These are phyloP conservation scores for Hirtodrosophila confusa DNA, from an alignment of 2,888 invertebrate species.

Conservation along the genomic window DNA sequence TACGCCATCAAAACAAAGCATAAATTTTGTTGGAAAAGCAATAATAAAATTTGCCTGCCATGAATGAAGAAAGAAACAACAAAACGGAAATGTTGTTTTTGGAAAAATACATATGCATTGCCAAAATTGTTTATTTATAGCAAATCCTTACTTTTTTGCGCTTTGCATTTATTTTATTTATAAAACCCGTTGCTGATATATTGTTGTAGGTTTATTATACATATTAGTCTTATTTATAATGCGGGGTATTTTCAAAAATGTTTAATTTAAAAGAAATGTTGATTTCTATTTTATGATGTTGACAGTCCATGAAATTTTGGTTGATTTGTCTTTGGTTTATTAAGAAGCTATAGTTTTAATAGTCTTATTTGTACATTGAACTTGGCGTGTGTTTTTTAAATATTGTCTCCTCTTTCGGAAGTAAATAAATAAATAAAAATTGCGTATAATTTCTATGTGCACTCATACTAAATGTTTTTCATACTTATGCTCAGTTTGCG, in stretches of 20 bases:
- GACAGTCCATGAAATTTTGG: not conserved
- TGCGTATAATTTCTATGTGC: too few relatives aligned
- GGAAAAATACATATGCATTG: slow-evolving; percentile 23
- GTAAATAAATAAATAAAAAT: too few relatives aligned
- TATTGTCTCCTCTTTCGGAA: too few relatives aligned
- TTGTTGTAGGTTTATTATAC: not conserved
- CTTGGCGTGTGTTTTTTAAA: slow-evolving; percentile 2
- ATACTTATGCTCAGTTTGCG: too few relatives aligned
- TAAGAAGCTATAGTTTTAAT: not conserved
- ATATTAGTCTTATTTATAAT: slow-evolving; percentile 16
- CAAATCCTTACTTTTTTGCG: slow-evolving; percentile 15
- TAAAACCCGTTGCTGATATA: slow-evolving; percentile 34
- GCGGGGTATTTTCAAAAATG: slow-evolving; percentile 7
- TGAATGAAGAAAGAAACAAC: slow-evolving; percentile 15
- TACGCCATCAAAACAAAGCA: slow-evolving; percentile 41
- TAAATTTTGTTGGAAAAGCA: slow-evolving; percentile 21
- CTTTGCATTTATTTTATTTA: slow-evolving; percentile 41
- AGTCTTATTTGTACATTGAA: slow-evolving; percentile 27
- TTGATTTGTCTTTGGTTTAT: not conserved
- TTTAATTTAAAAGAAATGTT: not conserved
- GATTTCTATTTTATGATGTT: slow-evolving; percentile 6
- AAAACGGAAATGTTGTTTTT: slow-evolving; percentile 63
- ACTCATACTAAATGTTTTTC: too few relatives aligned
- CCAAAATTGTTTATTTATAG: slow-evolving; percentile 38
- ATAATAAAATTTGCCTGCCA: slow-evolving; percentile 2